Evolutionary conservation across 1,140 invertebrate species (phyloP), one percentile per base, ranked within the genome.

Genomic region (Drosophila jambulina): DNA sequence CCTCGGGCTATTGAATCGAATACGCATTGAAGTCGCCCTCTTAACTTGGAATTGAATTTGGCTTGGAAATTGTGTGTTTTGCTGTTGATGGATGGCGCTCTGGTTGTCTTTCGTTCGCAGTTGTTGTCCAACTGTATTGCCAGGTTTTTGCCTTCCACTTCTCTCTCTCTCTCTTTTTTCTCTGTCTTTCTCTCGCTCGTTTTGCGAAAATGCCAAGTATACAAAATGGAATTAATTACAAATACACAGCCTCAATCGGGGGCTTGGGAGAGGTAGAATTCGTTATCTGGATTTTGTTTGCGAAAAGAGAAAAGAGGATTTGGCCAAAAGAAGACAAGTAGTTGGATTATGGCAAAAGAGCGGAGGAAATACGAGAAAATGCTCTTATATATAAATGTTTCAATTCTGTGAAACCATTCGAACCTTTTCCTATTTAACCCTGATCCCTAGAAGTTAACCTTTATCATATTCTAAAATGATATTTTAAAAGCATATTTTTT

Each of bases 1-100:
- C 84, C 71, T 49, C 70, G 71, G 80, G 83, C 76, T 51, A 80
- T 86, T 77, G 70, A 85, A 82, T 86, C 63, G 78, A 82, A 87
- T 86, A 84, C 80, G 80, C 54, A 75, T 77, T 76, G 78, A 77
- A 78, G 57, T 85, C 68, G 76, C 48, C 54, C 58, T 43, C 51
- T 61, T 34, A 48, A 46, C 32, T 60, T 25, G 53, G 53, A 76
- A 76, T 77, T 68, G 62, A 75, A 75, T 75, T 75, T 61, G 70
- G 70, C 67, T 72, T 74, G 56, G 57, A 75, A 74, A 75, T 62
- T 75, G 71, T 75, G 69, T 74, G 70, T 72, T 72, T 74, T 74
- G 45, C 68, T 48, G 54, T 71, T 74, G 70, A 74, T 74, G 70
- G 67, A 72, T 72, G 49, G 40, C 38, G 45, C 49, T 46, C 68